Base-by-base conservation (phyloP, 2,113 vertebrate genomes). In the Todiramphus chloris region DNA sequence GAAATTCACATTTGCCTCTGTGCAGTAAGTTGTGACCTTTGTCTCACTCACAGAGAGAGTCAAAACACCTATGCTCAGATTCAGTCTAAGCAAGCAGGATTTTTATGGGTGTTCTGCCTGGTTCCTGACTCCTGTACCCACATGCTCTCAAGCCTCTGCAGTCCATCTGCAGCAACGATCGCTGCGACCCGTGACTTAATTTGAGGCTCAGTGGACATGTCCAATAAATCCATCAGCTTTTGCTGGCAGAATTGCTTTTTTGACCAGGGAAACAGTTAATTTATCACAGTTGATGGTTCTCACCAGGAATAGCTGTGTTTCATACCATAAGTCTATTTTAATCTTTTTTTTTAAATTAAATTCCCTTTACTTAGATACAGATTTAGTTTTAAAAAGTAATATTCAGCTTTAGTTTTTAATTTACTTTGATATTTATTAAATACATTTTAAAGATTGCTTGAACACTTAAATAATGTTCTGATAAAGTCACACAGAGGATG, bases 1-100 rank as follows among this genome's bases (percentile, higher is more conserved):
- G 16, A 66, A 55, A 41, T 19, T 13, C 19, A 11, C 3, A 1
- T 10, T 66, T 56, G 21, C 14, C 5, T 43, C 30, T 44, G 10
- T 28, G 17, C 20, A 30, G 43, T 13, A 15, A 53, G 27, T 41
- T 28, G 9, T 53, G 41, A 8, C 33, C 21, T 46, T 56, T 5
- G 3, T 10, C 59, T 58, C n/a, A 6, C 15, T 30, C n/a, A 44
- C 0, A 44, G 37, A 0, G 11, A 4, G 13, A 16, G 17, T 56
- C 18, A 41, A 33, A 58, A 86, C 25, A 10, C 13, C 30, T 7
- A 7, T 19, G 25, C 11, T 79, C 20, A 21, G 51, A 8, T 37
- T 69, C 5, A 5, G 5, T n/a, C 28, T 12, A 21, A 68, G 48
- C 18, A 53, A 56, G 37, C 11, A 17, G 51, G 37, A 44, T 62